Base-by-base conservation (phyloP, 2,113 vertebrate species). In the Vidua chalybeata region DNA sequence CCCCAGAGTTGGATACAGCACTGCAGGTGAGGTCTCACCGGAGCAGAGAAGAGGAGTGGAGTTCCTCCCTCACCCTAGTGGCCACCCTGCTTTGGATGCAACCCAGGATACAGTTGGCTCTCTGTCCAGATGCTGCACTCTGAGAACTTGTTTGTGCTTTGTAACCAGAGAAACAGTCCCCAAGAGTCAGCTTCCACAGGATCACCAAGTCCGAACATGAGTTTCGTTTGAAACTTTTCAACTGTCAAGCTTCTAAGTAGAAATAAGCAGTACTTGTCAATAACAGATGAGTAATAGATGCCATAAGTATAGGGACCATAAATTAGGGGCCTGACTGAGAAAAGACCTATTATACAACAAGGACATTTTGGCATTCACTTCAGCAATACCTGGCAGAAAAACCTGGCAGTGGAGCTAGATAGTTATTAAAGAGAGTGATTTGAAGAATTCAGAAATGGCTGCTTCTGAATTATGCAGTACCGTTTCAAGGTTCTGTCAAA, bases 241-340 rank as follows among this genome's bases (percentile, higher is more conserved):
- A 6, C 62, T 73, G 52, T 71, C 80, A 89, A 89, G 39, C 71
- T 54, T 89, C 67, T 33, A 33, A 72, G 43, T 62, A 48, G 39
- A 89, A 95, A 94, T 89, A 35, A 96, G 90, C 52, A 73, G 30
- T 91, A 96, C 49, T 66, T 80, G 61, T 84, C 78, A 87, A 71
- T 94, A 92, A 13, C 27, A 94, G 72, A n/a, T 90, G 58, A 94
- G 52, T 69, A 94, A 54, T n/a, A 74, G 80, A n/a, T 69, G 79
- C 48, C 67, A 51, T 66, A 52, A 78, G 68, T 80, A 69, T 24
- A 73, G 31, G 37, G 28, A 48, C 45, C 37, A 83, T 62, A 81
- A 89, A 79, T 75, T 76, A 85, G 56, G 26, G 49, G 10, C 3
- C 31, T 62, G 46, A 68, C 11, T 76, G 35, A 93, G 15, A 68